Evolutionary conservation across 2,888 invertebrate species (phyloP).

Genomic region (Leucozona laternaria): DNA sequence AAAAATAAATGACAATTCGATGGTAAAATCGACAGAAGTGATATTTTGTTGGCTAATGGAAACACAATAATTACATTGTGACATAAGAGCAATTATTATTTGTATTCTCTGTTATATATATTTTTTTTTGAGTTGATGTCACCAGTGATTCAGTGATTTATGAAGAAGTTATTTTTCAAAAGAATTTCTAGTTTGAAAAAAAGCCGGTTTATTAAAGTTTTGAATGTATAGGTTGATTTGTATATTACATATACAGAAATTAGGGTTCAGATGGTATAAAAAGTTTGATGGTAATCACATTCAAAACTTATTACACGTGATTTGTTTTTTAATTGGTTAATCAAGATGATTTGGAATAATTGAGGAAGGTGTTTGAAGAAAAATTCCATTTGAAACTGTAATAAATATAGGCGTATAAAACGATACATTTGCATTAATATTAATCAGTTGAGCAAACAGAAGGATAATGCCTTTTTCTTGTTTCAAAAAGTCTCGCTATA

Average conservation of each 20-base stretch:
- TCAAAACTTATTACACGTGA: not conserved
- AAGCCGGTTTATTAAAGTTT: constrained; percentile 26
- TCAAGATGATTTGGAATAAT: constrained; percentile 23
- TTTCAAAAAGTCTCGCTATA: not conserved
- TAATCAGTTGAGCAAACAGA: not conserved
- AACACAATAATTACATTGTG: constrained; percentile 41
- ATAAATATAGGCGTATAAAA: not conserved
- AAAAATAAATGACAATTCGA: constrained; percentile 30
- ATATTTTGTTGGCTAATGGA: constrained; percentile 29
- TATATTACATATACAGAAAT: not conserved
- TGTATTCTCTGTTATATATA: not conserved
- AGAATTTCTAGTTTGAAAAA: constrained; percentile 18
- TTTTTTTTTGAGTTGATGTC: not conserved
- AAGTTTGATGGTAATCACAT: not conserved
- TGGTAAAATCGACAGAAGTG: constrained; percentile 41
- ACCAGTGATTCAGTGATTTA: constrained; percentile 52
- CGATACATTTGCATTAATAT: not conserved
- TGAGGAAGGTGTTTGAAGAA: not conserved
- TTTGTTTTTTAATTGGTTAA: constrained; percentile 16
- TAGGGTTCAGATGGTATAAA: not conserved
- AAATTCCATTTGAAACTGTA: not conserved
- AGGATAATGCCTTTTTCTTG: not conserved
- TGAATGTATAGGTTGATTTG: not conserved
- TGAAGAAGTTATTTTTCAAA: constrained; percentile 2
- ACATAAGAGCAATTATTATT: constrained; percentile 44